Evolutionary conservation across 2,888 invertebrate species (phyloP), one percentile per base, ranked within the genome.

Genomic region (Hipparchia semele): DNA sequence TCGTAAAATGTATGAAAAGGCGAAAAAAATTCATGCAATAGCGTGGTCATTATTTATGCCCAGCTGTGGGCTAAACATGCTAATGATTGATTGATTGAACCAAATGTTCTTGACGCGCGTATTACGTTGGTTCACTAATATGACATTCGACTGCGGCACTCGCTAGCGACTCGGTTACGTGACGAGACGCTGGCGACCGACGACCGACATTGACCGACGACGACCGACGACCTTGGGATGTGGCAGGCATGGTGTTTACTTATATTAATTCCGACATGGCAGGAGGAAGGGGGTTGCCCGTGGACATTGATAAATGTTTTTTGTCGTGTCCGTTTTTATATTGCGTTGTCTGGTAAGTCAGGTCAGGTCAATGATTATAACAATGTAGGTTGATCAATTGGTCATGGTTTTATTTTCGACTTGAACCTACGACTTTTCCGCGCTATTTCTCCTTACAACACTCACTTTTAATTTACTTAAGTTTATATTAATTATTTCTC

Each of bases 131-230:
- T 84, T 85, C 84, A 85, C 87, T 87, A 88, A 90, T 90, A 90
- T 91, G 89, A 89, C 90, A 92, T 90, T 86, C 83, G 86, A 88
- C 85, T 89, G 88, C 88, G 89, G 90, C 83, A 87, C 83, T 86
- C 84, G 83, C 82, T 82, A 81, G 82, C 81, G 82, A 78, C 78
- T 76, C 77, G 80, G 80, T 81, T 81, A 85, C 84, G 84, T 82
- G 75, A 71, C 75, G 75, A 69, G 74, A 74, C 79, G 79, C 71
- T 80, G 78, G 79, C 80, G 80, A 39, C 39, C 39, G 39, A 39
- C 39, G 39, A 39, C 39, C 39, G 39, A 79, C 82, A 82, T 83
- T 85, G 83, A 81, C 82, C 77, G 73, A 68, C 77, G 80, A 81
- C 84, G 83, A 81, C 82, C 77, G 73, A 68, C 77, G 80, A 81